These are phyloP conservation scores for Nothobranchius kuhntae DNA, from an alignment of 2,113 vertebrate genomes.

Conservation along the genomic window DNA sequence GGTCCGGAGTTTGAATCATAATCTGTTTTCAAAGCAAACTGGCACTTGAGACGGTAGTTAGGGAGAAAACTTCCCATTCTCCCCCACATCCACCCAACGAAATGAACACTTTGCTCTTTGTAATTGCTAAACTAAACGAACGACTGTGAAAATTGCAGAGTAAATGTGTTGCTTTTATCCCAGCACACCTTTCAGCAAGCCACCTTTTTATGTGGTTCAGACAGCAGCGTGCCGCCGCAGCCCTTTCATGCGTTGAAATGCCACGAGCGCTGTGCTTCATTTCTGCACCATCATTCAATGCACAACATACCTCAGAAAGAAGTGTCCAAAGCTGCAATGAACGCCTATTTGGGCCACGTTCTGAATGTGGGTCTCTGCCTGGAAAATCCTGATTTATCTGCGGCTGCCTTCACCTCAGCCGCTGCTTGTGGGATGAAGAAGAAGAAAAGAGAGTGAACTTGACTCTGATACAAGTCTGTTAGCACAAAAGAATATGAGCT, in stretches of 20 bases:
- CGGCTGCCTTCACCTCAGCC: constrained; percentile 17
- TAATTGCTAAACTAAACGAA: background rate
- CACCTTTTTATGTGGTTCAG: constrained; percentile 12
- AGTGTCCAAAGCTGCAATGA: constrained; percentile 46
- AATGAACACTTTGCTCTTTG: background rate
- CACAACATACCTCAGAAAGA: constrained; percentile 14
- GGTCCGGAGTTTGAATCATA: background rate
- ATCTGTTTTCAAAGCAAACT: background rate
- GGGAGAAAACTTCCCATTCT: background rate
- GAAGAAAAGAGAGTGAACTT: constrained; percentile 20
- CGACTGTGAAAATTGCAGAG: background rate
- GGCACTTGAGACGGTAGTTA: no score
- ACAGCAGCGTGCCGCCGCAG: background rate
- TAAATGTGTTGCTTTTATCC: background rate
- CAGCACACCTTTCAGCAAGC: constrained; percentile 4
- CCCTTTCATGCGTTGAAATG: constrained; percentile 32
- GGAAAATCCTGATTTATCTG: constrained; percentile 42
- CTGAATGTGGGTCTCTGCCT: constrained; percentile 5
- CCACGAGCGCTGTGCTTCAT: constrained; percentile 19
- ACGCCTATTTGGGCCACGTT: constrained; percentile 11
- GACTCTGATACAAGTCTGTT: constrained; percentile 38
- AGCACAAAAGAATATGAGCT: constrained; percentile 48
- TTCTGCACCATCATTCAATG: constrained; percentile 22
- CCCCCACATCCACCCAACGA: constrained; percentile 2
- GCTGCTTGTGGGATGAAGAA: constrained; percentile 2